A percentile compares a stretch with the other conserved stretches of the same genome.
phyloP scores from a whole-genome alignment of 2,888 invertebrate species.

The Drosophila siamana region DNA sequence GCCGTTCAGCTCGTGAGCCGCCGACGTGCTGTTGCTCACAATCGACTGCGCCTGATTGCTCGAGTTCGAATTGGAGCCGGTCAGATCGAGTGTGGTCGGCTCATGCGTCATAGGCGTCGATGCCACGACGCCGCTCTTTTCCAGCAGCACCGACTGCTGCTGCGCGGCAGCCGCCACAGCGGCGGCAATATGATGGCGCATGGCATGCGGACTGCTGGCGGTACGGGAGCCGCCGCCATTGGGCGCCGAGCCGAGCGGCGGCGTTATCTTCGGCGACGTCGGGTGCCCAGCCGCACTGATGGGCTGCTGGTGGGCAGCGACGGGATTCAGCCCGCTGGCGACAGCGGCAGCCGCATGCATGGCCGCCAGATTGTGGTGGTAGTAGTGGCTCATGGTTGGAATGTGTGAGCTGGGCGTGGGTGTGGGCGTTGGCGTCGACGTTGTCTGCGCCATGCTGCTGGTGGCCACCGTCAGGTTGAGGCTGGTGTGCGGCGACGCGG shows the following conservation, averaged over 20 bases:
- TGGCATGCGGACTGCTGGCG: slow-evolving; percentile 82
- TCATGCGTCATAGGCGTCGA: slow-evolving; percentile 74
- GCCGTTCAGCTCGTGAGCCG: slow-evolving; percentile 81
- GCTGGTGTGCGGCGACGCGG: slow-evolving; percentile 80
- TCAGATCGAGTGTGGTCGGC: slow-evolving; percentile 83
- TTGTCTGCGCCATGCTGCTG: slow-evolving; percentile 67
- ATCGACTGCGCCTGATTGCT: slow-evolving; percentile 82
- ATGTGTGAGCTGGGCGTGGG: slow-evolving; percentile 80
- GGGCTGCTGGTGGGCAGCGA: slow-evolving; percentile 80
- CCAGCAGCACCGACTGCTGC: slow-evolving; percentile 58
- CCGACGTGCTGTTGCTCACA: slow-evolving; percentile 69
- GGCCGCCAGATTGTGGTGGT: slow-evolving; percentile 78
- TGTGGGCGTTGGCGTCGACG: slow-evolving; percentile 70
- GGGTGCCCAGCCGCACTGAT: slow-evolving; percentile 53
- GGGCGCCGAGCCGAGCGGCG: slow-evolving; percentile 67
- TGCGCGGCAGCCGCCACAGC: slow-evolving; percentile 63
- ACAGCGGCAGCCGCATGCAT: slow-evolving; percentile 81
- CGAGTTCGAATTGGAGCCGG: slow-evolving; percentile 84
- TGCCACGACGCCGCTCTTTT: slow-evolving; percentile 52
- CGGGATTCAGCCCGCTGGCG: slow-evolving; percentile 74
- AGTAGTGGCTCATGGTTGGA: slow-evolving; percentile 83
- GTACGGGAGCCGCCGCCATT: slow-evolving; percentile 79
- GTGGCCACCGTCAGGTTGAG: slow-evolving; percentile 77
- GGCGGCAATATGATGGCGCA: slow-evolving; percentile 77
- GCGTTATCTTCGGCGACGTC: slow-evolving; percentile 75